Evolutionary conservation across 2,888 invertebrate genomes (phyloP).

Genomic region (Malacosoma neustria): DNA sequence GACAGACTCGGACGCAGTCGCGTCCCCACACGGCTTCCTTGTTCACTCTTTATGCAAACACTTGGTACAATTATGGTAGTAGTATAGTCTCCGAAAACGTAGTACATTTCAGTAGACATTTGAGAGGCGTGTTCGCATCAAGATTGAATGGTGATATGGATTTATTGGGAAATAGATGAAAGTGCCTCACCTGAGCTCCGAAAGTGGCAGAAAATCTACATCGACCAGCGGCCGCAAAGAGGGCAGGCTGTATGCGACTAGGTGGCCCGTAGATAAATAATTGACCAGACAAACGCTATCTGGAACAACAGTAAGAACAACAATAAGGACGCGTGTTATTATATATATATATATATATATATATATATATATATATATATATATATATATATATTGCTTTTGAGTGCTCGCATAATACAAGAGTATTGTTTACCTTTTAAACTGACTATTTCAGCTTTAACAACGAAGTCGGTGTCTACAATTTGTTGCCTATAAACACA

Average conservation of each 20-base stretch:
- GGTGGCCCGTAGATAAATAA: slow-evolving; percentile 95
- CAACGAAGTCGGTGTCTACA: slow-evolving; percentile 94
- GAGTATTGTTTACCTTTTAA: no score
- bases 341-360: no score
- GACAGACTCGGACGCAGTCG: slow-evolving; percentile 20
- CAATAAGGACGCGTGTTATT: no score
- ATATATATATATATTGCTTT: no score
- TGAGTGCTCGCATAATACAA: no score
- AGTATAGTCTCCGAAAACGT: no score
- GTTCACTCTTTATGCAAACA: slow-evolving; percentile 18
- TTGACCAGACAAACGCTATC: slow-evolving; percentile 96
- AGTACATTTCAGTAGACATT: no score
- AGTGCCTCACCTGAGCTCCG: slow-evolving; percentile 89
- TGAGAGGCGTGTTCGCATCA: slow-evolving; percentile 21
- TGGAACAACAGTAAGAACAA: slow-evolving; percentile 46
- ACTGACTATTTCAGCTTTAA: slow-evolving; percentile 94
- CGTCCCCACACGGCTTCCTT: slow-evolving; percentile 3
- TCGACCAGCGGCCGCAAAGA: slow-evolving; percentile 94
- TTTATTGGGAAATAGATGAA: slow-evolving; percentile 4
- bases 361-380: no score
- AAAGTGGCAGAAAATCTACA: slow-evolving; percentile 94
- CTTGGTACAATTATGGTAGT: no score
- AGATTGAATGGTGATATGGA: slow-evolving; percentile 14
- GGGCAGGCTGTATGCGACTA: slow-evolving; percentile 95
- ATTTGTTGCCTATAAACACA: slow-evolving; percentile 95